phyloP scores from a whole-genome alignment of 2,113 vertebrate genomes.

The Sorex araneus region DNA sequence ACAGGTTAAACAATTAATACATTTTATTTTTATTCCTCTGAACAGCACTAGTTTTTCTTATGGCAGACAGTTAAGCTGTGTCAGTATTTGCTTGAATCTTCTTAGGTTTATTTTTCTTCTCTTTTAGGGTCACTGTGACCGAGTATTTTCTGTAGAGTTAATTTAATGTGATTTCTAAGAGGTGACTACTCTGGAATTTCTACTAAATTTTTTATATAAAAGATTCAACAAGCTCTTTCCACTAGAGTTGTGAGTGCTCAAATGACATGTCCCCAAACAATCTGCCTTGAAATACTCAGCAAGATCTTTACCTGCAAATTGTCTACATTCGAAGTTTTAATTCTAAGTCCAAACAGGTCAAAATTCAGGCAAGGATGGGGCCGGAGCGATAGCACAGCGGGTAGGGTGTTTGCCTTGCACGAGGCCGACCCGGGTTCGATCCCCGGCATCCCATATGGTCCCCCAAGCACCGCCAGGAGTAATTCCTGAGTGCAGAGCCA shows the following conservation, averaged over 20 bases:
- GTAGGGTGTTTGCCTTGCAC: no score
- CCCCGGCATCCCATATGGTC: no score
- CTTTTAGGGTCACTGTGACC: not conserved
- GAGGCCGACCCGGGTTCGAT: no score
- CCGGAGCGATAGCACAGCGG: no score
- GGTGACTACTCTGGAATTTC: not conserved
- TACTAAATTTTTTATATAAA: not conserved
- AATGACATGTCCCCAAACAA: not conserved
- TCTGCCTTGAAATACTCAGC: not conserved
- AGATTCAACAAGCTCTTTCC: not conserved
- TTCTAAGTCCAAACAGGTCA: not conserved
- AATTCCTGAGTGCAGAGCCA: no score
- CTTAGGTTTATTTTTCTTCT: not conserved
- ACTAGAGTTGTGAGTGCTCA: not conserved
- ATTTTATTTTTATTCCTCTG: no score
- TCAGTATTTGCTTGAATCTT: not conserved
- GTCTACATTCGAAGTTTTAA: not conserved
- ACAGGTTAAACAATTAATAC: no score
- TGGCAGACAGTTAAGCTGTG: not conserved
- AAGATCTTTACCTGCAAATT: conserved; percentile 8
- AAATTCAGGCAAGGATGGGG: not conserved
- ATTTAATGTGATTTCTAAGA: not conserved
- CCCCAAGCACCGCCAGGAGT: no score
- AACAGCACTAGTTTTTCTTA: not conserved
- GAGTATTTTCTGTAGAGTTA: not conserved